Conservation (phyloP, 35 echinoderm and acorn worm genomes). For the Acanthaster planci region DNA sequence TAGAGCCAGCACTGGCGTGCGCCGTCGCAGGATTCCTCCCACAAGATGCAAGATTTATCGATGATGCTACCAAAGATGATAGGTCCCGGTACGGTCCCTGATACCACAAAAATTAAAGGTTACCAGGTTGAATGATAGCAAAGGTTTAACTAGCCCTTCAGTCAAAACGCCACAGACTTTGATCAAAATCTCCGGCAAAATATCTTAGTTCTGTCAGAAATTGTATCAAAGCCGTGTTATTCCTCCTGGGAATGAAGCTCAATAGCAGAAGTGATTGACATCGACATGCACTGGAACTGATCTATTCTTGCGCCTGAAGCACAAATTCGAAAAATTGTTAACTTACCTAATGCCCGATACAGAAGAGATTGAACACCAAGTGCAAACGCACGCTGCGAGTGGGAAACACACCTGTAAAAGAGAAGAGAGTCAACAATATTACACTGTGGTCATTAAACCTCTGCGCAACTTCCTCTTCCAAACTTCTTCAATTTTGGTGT, state of each 20-base stretch:
- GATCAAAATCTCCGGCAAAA: neutral
- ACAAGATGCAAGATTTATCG: conserved; percentile 63
- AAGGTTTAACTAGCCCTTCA: neutral
- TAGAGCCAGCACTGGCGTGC: conserved; percentile 71
- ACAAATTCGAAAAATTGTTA: no score
- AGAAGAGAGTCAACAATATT: neutral
- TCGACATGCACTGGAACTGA: no score
- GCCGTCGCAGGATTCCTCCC: conserved; percentile 71
- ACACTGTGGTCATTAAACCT: neutral
- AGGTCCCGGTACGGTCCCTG: conserved; percentile 82
- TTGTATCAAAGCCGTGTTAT: neutral
- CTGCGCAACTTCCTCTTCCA: neutral
- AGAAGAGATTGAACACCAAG: conserved; percentile 52
- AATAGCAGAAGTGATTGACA: no score
- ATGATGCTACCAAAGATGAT: conserved; percentile 79
- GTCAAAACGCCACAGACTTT: neutral
- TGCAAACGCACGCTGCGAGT: conserved; percentile 41
- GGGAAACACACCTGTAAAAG: conserved; percentile 49
- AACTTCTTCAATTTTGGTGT: neutral
- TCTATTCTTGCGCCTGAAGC: no score
- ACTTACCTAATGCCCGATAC: conserved; percentile 64
- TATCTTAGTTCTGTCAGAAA: neutral
- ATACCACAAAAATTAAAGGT: neutral
- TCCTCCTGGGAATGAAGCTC: no score
- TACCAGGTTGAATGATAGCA: neutral